Evolutionary conservation across 2,113 vertebrate genomes (phyloP).

Genomic region (Lethenteron camtschaticum): DNA sequence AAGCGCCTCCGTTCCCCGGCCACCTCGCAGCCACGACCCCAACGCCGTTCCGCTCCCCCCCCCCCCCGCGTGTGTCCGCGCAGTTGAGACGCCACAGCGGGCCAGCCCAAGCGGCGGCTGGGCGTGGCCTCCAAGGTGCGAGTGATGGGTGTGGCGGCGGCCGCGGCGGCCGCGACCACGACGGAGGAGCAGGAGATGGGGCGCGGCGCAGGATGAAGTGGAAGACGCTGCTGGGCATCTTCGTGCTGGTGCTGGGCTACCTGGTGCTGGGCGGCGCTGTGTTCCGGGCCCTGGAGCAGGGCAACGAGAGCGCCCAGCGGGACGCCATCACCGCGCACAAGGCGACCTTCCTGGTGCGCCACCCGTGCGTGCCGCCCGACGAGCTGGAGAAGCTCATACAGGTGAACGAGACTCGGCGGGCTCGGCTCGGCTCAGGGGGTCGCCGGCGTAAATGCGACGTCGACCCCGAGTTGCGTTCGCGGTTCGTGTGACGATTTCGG

Average conservation of each 20-base stretch:
- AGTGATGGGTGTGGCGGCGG: background rate
- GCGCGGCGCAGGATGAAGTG: constrained; percentile 51
- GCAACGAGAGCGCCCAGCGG: constrained; percentile 59
- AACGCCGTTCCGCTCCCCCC: too few species aligned
- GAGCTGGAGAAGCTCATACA: constrained; percentile 81
- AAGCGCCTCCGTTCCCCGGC: too few species aligned
- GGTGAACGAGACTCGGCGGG: constrained; percentile 25
- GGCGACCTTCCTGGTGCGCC: constrained; percentile 48
- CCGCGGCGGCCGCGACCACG: background rate
- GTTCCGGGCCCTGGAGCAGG: constrained; percentile 81
- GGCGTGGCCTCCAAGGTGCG: too few species aligned
- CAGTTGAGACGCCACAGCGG: too few species aligned
- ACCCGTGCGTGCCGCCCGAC: constrained; percentile 62
- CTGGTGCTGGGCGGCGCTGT: constrained; percentile 82
- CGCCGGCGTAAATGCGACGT: too few species aligned
- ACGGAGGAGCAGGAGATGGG: background rate
- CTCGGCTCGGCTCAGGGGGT: too few species aligned
- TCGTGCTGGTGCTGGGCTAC: constrained; percentile 82
- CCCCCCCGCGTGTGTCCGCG: too few species aligned
- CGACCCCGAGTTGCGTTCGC: too few species aligned
- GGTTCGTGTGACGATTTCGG: too few species aligned
- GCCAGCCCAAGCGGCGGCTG: too few species aligned
- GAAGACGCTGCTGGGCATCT: constrained; percentile 93
- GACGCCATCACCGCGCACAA: constrained; percentile 60
- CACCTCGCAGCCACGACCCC: too few species aligned